A percentile compares a stretch with the other conserved stretches of the same genome.
Conservation (phyloP, 2,113 vertebrate genomes). For the Nansenia antarctica region DNA sequence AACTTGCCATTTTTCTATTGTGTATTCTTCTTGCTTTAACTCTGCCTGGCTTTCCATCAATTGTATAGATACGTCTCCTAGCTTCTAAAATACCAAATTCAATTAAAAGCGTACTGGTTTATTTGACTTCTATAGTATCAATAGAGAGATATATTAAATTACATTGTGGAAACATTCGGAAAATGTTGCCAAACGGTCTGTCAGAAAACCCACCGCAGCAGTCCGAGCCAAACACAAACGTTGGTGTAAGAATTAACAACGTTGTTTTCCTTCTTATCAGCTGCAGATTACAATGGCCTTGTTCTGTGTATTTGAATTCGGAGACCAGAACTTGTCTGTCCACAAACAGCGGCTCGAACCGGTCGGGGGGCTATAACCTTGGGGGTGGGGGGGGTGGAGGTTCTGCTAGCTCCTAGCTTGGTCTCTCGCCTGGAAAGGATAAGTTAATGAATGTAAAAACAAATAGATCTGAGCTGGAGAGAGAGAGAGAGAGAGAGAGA, state of each 20-base stretch:
- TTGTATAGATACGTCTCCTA: too few relatives aligned
- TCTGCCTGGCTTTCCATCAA: too few relatives aligned
- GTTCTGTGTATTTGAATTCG: constrained; percentile 50
- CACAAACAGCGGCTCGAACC: constrained; percentile 32
- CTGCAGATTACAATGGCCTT: constrained; percentile 13
- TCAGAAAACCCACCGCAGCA: background rate
- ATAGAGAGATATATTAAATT: background rate
- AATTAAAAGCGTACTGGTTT: too few relatives aligned
- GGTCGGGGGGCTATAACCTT: constrained; percentile 26
- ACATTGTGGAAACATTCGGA: background rate
- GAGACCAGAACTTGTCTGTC: constrained; percentile 26
- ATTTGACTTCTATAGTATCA: background rate
- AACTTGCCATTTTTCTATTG: too few relatives aligned
- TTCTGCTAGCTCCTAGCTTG: constrained; percentile 40
- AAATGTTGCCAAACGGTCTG: constrained; percentile 6
- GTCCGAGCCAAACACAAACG: constrained; percentile 35
- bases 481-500: constrained; percentile 8
- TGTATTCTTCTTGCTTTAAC: too few relatives aligned
- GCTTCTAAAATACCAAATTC: too few relatives aligned
- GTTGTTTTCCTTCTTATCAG: constrained; percentile 43
- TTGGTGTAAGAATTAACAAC: constrained; percentile 50
- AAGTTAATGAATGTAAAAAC: constrained; percentile 66
- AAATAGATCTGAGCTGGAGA: constrained; percentile 49
- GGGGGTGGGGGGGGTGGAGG: constrained; percentile 16
- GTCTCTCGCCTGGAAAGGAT: constrained; percentile 43